Evolutionary conservation across 92 coral and sea anemone genomes (phyloP).

Genomic region (Umimayanthus kanabou): DNA sequence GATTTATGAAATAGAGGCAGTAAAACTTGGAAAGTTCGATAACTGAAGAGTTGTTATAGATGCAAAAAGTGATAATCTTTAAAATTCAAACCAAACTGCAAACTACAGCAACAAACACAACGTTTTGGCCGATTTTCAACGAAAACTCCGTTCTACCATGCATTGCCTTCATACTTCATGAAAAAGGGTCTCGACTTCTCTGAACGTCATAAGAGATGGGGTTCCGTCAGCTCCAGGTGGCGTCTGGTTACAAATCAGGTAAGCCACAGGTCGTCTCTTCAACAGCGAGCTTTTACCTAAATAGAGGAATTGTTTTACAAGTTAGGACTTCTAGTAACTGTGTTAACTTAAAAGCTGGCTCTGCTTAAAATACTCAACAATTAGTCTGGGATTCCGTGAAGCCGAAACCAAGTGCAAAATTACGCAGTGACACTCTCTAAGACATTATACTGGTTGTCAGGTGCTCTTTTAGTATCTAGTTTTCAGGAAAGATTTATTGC

Average conservation of each 20-base stretch:
- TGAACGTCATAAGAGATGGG: constrained; percentile 88
- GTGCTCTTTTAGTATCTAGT: no score
- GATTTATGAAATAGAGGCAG: no score
- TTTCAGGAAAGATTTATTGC: no score
- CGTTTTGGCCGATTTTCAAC: background rate
- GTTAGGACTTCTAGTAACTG: background rate
- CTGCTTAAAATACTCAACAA: no score
- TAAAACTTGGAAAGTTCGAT: no score
- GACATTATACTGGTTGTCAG: no score
- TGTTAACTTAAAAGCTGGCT: no score
- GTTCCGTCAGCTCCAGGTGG: constrained; percentile 71
- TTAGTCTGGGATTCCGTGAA: no score
- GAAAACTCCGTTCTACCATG: background rate
- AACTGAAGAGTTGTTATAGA: no score
- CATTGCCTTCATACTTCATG: constrained; percentile 63
- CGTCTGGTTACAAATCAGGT: constrained; percentile 84
- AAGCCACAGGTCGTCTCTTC: constrained; percentile 77
- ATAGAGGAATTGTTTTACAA: background rate
- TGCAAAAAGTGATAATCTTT: background rate
- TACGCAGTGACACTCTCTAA: no score
- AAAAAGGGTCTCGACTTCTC: constrained; percentile 89
- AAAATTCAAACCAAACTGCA: background rate
- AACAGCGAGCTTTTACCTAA: constrained; percentile 71
- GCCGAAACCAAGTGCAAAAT: no score
- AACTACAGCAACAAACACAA: background rate